phyloP scores from a whole-genome alignment of 2,797 vertebrate genomes.

The Phalloptychus januarius region DNA sequence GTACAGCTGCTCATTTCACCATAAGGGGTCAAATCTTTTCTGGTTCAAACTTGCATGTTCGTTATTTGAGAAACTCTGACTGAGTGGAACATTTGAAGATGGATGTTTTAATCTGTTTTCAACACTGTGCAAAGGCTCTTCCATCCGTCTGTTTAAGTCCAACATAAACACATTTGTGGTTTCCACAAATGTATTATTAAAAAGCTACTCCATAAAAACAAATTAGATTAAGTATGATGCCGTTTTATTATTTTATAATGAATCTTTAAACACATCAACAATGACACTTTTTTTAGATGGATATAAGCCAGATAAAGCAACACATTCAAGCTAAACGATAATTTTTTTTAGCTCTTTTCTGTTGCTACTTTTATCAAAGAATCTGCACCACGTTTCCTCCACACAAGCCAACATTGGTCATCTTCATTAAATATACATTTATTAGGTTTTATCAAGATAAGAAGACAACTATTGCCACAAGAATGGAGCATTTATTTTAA shows the following conservation, averaged over 20 bases:
- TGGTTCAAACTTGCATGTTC: neutral
- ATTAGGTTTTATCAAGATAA: neutral
- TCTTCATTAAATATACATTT: neutral
- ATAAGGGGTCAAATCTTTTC: neutral
- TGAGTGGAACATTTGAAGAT: neutral
- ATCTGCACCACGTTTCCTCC: too few species aligned
- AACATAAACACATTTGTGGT: neutral
- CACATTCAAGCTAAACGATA: too few species aligned
- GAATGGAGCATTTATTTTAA: neutral
- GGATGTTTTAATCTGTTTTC: neutral
- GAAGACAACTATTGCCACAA: neutral
- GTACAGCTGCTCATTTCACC: slow-evolving; percentile 3
- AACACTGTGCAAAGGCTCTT: neutral
- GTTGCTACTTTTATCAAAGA: too few species aligned
- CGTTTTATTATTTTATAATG: neutral
- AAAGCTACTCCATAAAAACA: neutral
- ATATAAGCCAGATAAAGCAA: too few species aligned
- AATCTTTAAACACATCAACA: too few species aligned
- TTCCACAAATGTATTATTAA: neutral
- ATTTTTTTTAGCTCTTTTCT: too few species aligned
- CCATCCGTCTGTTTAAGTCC: neutral
- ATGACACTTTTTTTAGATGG: too few species aligned
- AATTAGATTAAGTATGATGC: neutral
- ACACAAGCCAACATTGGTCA: neutral
- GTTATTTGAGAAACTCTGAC: neutral